These are phyloP conservation scores for Spea multiplicata DNA, from an alignment of 2,113 vertebrate species.

Conservation along the genomic window DNA sequence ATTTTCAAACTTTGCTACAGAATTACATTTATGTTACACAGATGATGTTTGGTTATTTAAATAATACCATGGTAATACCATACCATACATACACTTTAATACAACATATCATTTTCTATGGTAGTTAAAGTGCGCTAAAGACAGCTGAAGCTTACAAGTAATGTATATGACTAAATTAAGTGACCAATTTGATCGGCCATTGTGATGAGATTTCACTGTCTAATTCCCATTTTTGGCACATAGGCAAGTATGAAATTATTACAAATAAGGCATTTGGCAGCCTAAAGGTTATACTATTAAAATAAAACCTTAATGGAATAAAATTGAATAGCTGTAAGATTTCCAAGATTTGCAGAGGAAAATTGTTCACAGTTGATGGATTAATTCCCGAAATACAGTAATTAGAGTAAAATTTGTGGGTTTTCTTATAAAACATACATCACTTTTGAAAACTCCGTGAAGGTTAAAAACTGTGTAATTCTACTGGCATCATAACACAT, in stretches of 20 bases:
- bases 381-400: conserved; percentile 49
- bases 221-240: conserved; percentile 45
- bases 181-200: conserved; percentile 27
- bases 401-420: conserved; percentile 50
- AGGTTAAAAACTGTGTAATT: conserved; percentile 39
- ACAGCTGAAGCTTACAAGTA: conserved; percentile 22
- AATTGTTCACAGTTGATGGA: conserved; percentile 53
- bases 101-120: neutral
- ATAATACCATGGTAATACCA: too few relatives aligned
- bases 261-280: conserved; percentile 55
- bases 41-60: too few relatives aligned
- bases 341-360: conserved; percentile 58
- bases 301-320: conserved; percentile 57
- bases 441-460: conserved; percentile 26
- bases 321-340: conserved; percentile 56
- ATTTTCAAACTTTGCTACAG: too few relatives aligned
- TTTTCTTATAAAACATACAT: conserved; percentile 44
- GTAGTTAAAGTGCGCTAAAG: conserved; percentile 17
- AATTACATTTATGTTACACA: too few relatives aligned
- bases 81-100: too few relatives aligned
- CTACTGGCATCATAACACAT: conserved; percentile 41
- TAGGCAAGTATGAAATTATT: conserved; percentile 45
- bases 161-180: conserved; percentile 40
- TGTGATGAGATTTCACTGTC: conserved; percentile 44
- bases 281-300: conserved; percentile 53